Percentiles rank a stretch among this genome's conserved stretches.
Conservation (phyloP, 1,140 invertebrate species). For the Zaprionus lachaisei region DNA sequence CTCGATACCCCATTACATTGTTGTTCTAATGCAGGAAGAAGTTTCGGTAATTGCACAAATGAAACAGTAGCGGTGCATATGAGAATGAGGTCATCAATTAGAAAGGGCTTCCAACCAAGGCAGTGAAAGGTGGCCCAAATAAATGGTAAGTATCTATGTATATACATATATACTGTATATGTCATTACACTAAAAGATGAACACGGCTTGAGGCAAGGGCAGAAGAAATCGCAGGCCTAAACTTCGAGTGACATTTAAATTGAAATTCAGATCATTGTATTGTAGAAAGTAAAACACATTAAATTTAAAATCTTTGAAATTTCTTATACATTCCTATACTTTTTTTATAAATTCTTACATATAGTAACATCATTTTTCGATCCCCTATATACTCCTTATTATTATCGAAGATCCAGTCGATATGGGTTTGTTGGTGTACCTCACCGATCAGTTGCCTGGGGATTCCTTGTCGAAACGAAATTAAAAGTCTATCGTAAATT, state of each 20-base stretch:
- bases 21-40: conserved; percentile 69
- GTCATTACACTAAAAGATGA: not conserved
- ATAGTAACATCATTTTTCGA: not conserved
- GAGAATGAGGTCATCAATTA: conserved; percentile 66
- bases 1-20: conserved; percentile 32
- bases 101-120: conserved; percentile 7
- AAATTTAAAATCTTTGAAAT: not conserved
- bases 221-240: not conserved
- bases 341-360: too few relatives aligned
- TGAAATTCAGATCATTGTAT: too few relatives aligned
- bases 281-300: too few relatives aligned
- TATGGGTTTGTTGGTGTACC: not conserved
- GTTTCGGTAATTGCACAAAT: conserved; percentile 67
- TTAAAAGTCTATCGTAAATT: not conserved
- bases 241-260: too few relatives aligned
- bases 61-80: conserved; percentile 70
- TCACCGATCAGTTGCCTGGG: not conserved
- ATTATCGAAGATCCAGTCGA: not conserved
- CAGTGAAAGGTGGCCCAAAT: conserved; percentile 15
- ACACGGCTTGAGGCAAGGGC: not conserved
- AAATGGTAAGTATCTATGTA: not conserved
- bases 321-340: not conserved
- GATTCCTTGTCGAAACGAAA: not conserved
- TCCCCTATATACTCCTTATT: not conserved
- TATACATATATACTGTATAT: not conserved